Base-by-base conservation (phyloP, 2,113 vertebrate genomes). In the Micromys minutus region DNA sequence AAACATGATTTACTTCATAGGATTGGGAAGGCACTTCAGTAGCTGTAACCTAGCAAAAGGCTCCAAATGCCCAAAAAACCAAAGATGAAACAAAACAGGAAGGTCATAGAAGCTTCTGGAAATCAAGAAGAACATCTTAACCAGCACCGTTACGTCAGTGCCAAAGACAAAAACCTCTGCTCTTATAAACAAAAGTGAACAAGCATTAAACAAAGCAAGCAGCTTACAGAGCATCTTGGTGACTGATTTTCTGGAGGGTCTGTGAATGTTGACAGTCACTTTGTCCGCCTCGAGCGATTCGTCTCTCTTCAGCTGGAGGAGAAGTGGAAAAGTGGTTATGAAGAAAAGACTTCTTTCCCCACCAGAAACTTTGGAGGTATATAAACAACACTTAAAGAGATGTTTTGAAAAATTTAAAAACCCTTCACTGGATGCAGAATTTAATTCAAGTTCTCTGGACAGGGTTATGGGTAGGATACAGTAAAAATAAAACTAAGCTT, bases 141-240 rank as follows among this genome's bases (percentile, higher is more conserved):
- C 52, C 29, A 61, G 19, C 39, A 52, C 86, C 63, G 24, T 52
- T 31, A 34, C 42, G 7, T 42, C 71, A 75, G 87, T 13, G 42
- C 39, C 52, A 31, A 89, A 59, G 17, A 50, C 74, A 77, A 86
- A n/a, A 9, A 71, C 75, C 45, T 93, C 81, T 10, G 0, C 31
- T 39, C 63, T 83, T 39, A 50, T 8, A 86, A 90, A 85, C 11
- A 84, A 84, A 24, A 45, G 7, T 39, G 69, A 59, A 34, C 24
- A 61, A 59, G 9, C n/a, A 7, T 39, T 11, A 75, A 71, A 79
- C 74, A 75, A 29, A 77, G 7, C 26, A 31, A 31, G 47, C 0
- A 80, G 97, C 98, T 98, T 96, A 99, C 98, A 98, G 24, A 99
- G 1, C 98, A 99, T 98, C 95, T 98, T 99, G 91, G 98, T 99